Base-by-base conservation (phyloP, 1,140 invertebrate species). In the Drosophila quadrilineata region DNA sequence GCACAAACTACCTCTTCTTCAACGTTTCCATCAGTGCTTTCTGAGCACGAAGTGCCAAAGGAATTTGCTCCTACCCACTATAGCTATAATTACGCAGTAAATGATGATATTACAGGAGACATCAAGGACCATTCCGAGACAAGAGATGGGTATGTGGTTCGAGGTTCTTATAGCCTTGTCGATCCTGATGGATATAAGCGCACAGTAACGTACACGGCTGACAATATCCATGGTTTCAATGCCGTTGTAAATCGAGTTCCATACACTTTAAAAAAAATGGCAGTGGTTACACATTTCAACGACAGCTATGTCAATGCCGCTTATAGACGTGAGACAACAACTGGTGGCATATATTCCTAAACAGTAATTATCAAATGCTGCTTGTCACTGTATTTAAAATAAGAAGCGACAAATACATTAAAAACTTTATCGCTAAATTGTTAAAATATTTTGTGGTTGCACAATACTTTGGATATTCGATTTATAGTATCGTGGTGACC, bases 171-270 rank as follows among this genome's bases (percentile, higher is more conserved):
- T 28, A 84, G 77, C 35, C 57, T 84, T 6, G 14, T 84, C 49
- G 77, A 84, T 74, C 77, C 77, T 14, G 77, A 84, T 77, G 77
- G 77, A 41, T 91, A 90, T n/a, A 87, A 90, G 26, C 71, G 92
- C n/a, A 91, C 90, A 5, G 92, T 92, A 0, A 91, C 92, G 36
- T 93, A 92, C 72, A 91, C 90, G 16, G 91, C 91, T 22, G 91
- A 91, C 68, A 75, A 91, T 50, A 66, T 91, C 6, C 90, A 91
- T 64, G 92, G 91, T 62, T 92, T 92, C 72, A 92, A 92, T 88
- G 91, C 91, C 1, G 88, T 92, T 2, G 92, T 92, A 0, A 80
- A 59, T 28, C 77, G 77, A 2, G 77, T 84, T 1, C 77, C 77
- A 3, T 77, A 71, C 10, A 62, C 62, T 9, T 43, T 80, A 0